Base-by-base conservation (phyloP, 1,140 invertebrate genomes). In the Brachionus manjavacas region DNA sequence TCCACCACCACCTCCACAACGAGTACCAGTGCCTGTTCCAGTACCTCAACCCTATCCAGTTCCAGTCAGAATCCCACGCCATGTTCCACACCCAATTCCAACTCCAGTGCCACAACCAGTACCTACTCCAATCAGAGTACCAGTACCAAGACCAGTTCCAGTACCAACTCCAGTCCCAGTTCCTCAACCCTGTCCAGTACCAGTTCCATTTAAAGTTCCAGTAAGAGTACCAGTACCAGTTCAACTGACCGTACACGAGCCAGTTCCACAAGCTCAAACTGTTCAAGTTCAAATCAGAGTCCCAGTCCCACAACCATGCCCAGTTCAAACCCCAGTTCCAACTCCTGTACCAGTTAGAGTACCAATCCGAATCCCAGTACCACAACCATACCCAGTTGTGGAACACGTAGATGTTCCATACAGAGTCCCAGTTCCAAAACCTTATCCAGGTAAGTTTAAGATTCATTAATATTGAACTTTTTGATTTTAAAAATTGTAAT, bases 351-450 rank as follows among this genome's bases (percentile, higher is more conserved):
- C 66, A 68, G 66, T 68, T 31, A 31, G n/a, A 39, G 66, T 68
- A 68, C 66, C 66, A 68, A 39, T 68, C 4, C 28, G 66, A 68
- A 39, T 68, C 14, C 66, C 66, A 68, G 66, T 68, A 31, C 66
- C 66, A 35, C 66, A 68, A 68, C 66, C 66, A 68, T 31, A 35
- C 12, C 66, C 66, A 35, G 31, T 68, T 4, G 25, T 39, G 6
- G 66, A 68, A 68, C 66, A 35, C 23, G 66, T 39, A n/a, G 31
- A 39, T 39, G 70, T 74, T 39, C 70, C 70, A 16, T 41, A 41
- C 39, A 74, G 70, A 74, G 70, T 74, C 20, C 70, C 70, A 74
- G 70, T 74, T 16, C 70, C 31, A 41, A 74, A 41, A 74, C 70
- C 39, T 23, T 74, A 74, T 16, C 70, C 70, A 74, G 70, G 70